These are phyloP conservation scores for Phytoseiulus persimilis DNA, from an alignment of 2,888 invertebrate genomes.

Conservation along the genomic window DNA sequence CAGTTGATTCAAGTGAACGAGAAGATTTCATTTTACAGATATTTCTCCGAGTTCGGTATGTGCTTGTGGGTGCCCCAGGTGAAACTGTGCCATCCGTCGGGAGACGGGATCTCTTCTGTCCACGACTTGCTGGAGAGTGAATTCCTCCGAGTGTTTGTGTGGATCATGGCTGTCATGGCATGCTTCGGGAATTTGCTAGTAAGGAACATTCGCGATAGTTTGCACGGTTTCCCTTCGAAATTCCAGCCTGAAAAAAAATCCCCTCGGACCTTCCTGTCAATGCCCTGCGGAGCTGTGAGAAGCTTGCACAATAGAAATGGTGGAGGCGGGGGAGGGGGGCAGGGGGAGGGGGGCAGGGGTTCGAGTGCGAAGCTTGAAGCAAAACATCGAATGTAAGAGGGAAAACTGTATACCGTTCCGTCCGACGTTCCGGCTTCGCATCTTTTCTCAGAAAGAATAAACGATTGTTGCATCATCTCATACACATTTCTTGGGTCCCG, in stretches of 20 bases:
- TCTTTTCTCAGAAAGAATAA: neutral
- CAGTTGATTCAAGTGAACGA: neutral
- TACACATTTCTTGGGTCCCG: too few species aligned
- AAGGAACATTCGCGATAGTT: neutral
- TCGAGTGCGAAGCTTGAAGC: too few species aligned
- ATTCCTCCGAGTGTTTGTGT: constrained; percentile 55
- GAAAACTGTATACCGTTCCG: neutral
- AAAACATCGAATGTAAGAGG: neutral
- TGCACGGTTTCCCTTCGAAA: too few species aligned
- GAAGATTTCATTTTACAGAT: constrained; percentile 49
- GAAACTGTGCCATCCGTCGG: constrained; percentile 57
- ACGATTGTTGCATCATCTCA: neutral
- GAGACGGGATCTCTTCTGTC: constrained; percentile 58
- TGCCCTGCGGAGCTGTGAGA: neutral
- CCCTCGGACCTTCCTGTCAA: neutral
- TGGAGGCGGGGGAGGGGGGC: too few species aligned
- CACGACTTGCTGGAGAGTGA: constrained; percentile 57
- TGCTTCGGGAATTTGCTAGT: constrained; percentile 57
- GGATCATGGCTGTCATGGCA: constrained; percentile 58
- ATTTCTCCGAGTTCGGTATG: constrained; percentile 58
- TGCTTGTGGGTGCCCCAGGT: constrained; percentile 57
- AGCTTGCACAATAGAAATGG: neutral
- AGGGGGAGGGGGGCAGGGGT: too few species aligned
- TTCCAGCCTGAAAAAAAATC: neutral
- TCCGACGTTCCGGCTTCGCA: neutral